Conservation (phyloP, 2,113 vertebrate species). For the Neotragus pygmaeus region DNA sequence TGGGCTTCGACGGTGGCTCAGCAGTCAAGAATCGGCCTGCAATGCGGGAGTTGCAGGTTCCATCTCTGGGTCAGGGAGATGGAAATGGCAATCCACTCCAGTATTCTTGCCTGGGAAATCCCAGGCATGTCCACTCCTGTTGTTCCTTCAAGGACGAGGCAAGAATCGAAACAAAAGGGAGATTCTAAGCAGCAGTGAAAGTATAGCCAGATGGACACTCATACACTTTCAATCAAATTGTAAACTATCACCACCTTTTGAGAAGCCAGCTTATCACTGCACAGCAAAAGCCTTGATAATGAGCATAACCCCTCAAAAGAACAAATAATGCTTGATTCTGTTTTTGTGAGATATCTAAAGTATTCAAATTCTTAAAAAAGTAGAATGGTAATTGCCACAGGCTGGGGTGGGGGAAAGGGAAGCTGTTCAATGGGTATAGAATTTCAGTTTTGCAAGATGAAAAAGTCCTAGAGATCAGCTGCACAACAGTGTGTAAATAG, state of each 20-base stretch:
- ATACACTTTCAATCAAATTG: not conserved
- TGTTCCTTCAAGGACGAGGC: not conserved
- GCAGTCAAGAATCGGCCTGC: not conserved
- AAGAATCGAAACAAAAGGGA: not conserved
- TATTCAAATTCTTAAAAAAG: not conserved
- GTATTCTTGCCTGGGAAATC: not conserved
- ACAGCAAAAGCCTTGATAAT: not conserved
- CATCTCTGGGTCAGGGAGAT: not conserved
- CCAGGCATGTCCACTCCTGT: not conserved
- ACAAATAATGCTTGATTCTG: not conserved
- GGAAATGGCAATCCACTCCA: not conserved
- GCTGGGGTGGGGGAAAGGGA: not conserved
- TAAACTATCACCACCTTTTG: not conserved
- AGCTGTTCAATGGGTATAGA: not conserved
- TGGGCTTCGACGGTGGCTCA: not conserved
- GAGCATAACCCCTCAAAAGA: not conserved
- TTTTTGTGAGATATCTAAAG: not conserved
- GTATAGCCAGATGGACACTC: not conserved
- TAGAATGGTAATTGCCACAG: not conserved
- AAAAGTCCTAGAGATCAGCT: not conserved
- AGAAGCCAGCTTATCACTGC: not conserved
- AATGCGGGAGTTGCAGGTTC: not conserved
- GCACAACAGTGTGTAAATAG: not conserved
- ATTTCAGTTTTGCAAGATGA: constrained; percentile 12
- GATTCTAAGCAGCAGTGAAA: not conserved